Evolutionary conservation across 2,113 vertebrate genomes (phyloP).

Genomic region (Festucalex cinctus): DNA sequence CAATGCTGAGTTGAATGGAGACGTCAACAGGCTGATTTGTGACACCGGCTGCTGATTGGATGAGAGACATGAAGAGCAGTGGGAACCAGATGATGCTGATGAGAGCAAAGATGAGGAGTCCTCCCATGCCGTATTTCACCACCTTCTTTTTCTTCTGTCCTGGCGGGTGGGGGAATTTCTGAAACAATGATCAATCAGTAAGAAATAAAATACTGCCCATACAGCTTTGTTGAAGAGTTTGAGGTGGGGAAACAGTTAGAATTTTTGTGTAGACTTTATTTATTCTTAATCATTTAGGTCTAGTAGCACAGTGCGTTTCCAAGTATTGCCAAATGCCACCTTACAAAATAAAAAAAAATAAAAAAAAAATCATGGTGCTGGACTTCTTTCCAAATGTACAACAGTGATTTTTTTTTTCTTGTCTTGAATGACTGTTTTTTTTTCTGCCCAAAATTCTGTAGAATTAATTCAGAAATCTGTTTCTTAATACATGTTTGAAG

Average conservation of each 20-base stretch:
- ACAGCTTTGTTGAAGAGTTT: too few species aligned
- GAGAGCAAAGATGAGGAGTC: conserved; percentile 68
- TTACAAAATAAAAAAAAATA: too few species aligned
- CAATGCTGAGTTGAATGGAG: conserved; percentile 71
- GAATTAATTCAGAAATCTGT: too few species aligned
- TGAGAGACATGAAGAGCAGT: conserved; percentile 74
- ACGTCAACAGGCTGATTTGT: conserved; percentile 70
- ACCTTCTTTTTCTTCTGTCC: conserved; percentile 76
- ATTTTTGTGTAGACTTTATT: background rate
- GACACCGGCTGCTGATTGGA: conserved; percentile 70
- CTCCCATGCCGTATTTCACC: conserved; percentile 72
- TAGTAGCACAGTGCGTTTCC: too few species aligned
- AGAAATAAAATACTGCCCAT: background rate
- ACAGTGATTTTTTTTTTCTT: too few species aligned
- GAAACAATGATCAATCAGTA: conserved; percentile 12
- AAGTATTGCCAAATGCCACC: too few species aligned
- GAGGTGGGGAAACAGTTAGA: too few species aligned
- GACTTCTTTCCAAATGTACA: too few species aligned
- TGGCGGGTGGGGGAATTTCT: conserved; percentile 75
- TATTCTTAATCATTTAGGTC: background rate
- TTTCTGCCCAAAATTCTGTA: too few species aligned
- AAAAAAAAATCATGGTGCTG: too few species aligned
- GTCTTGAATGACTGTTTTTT: too few species aligned
- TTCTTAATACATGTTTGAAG: too few species aligned
- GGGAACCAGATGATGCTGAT: conserved; percentile 74